These are phyloP conservation scores for Andrena bicolor DNA, from an alignment of 2,888 invertebrate genomes.

Conservation along the genomic window DNA sequence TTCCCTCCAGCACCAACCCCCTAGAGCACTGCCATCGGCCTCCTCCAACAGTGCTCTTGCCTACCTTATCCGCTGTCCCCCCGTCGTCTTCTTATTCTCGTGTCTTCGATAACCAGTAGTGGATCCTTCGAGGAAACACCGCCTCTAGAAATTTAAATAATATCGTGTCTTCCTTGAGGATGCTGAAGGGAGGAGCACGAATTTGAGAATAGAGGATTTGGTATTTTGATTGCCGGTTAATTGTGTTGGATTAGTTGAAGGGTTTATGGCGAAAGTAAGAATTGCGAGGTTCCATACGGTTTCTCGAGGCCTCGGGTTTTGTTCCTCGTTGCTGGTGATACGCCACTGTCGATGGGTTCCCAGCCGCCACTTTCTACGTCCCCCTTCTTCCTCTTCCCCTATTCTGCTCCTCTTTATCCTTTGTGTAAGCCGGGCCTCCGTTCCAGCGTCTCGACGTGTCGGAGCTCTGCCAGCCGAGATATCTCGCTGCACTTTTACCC, in stretches of 20 bases:
- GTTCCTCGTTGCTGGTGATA: not conserved
- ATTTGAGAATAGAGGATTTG: no score
- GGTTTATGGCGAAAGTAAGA: no score
- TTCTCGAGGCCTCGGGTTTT: no score
- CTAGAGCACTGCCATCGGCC: slow-evolving; percentile 35
- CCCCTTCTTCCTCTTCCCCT: slow-evolving; percentile 38
- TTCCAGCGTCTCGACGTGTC: slow-evolving; percentile 70
- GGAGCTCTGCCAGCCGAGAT: slow-evolving; percentile 66
- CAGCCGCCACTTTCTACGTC: slow-evolving; percentile 32
- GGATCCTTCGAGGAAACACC: not conserved
- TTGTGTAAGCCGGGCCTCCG: slow-evolving; percentile 66
- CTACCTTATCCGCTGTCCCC: slow-evolving; percentile 34
- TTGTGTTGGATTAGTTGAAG: no score
- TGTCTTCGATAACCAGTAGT: slow-evolving; percentile 24
- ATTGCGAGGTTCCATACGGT: no score
- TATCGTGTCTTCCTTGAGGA: no score
- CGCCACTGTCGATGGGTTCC: slow-evolving; percentile 5
- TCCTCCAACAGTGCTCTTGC: slow-evolving; percentile 34
- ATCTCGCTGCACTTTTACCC: slow-evolving; percentile 69
- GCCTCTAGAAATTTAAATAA: no score
- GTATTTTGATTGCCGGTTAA: no score
- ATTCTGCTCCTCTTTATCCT: slow-evolving; percentile 56
- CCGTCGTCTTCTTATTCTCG: slow-evolving; percentile 37
- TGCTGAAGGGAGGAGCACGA: no score
- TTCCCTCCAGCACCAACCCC: slow-evolving; percentile 30